Evolutionary conservation across 2,797 vertebrate species (phyloP).

Genomic region (Myripristis jacobus): DNA sequence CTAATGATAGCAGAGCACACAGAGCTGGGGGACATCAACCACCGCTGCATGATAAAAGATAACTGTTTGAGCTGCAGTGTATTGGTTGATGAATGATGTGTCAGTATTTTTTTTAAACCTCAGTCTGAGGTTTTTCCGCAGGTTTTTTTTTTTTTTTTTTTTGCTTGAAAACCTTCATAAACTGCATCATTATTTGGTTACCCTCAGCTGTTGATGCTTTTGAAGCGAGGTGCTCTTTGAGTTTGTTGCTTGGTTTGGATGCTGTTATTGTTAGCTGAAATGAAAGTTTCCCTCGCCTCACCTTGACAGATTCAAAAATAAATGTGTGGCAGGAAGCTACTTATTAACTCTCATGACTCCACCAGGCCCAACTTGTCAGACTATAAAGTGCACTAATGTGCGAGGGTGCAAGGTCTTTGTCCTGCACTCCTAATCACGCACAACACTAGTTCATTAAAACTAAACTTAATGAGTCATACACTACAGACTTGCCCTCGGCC

Average conservation of each 20-base stretch:
- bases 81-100: constrained; percentile 42
- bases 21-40: constrained; percentile 48
- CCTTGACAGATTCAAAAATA: constrained; percentile 37
- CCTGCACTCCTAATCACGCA: constrained; percentile 65
- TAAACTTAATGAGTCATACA: constrained; percentile 67
- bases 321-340: constrained; percentile 30
- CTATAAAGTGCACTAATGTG: constrained; percentile 62
- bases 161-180: constrained; percentile 34
- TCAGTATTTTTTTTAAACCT: constrained; percentile 16
- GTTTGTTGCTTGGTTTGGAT: constrained; percentile 9
- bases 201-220: constrained; percentile 34
- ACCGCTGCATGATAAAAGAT: constrained; percentile 51
- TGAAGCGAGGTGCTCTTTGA: constrained; percentile 22
- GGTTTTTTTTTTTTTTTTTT: too few species aligned
- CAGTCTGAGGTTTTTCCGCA: constrained; percentile 19
- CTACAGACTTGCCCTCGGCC: constrained; percentile 48
- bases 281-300: constrained; percentile 16
- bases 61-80: constrained; percentile 27
- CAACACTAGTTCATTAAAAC: constrained; percentile 70
- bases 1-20: constrained; percentile 46
- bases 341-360: constrained; percentile 12
- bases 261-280: constrained; percentile 7
- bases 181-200: constrained; percentile 50
- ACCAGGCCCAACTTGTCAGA: constrained; percentile 41
- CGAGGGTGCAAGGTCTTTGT: constrained; percentile 54